Evolutionary conservation across 2,888 invertebrate genomes (phyloP), one percentile per base, ranked within the genome.

Genomic region (Liposcelis brunnea): DNA sequence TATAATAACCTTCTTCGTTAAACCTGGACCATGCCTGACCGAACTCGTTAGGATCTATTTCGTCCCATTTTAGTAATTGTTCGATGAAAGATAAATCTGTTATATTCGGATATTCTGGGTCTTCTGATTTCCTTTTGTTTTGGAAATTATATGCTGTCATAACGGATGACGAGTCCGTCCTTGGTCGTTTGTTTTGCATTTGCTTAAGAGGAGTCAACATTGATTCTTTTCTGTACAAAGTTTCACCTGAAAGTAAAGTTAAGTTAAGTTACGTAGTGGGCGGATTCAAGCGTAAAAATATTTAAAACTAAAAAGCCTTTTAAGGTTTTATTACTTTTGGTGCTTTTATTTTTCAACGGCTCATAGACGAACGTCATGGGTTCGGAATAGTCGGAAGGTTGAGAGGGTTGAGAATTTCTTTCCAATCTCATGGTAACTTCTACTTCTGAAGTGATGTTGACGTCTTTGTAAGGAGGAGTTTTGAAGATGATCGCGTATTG

Each of bases 321-420:
- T n/a, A n/a, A n/a, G n/a, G n/a, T n/a, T n/a, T n/a, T n/a, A n/a
- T 35, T 35, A 35, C 35, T 35, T 14, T 10, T 14, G 10, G 14
- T 35, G 14, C 15, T 14, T 35, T 35, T 35, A 16, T 14, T 35
- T 35, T 14, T 40, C 10, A 19, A 40, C 6, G 40, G 40, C 19
- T 19, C 40, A 18, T 40, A 40, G n/a, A 40, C 40, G 16, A 40
- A 40, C 4, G 40, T 40, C 40, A 19, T 21, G 21, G 40, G 19
- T 19, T 40, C 40, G 7, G 19, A 19, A 19, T n/a, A 40, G 11
- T 40, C 40, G 19, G 7, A 18, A 19, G 40, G 40, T 18, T 12
- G 19, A 11, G 19, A 5, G 6, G 40, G 40, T 8, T 12, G 19
- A 19, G 6, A 6, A n/a, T 18, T 14, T 14, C 40, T 16, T 19